Evolutionary conservation across 2,797 vertebrate genomes (phyloP).

Genomic region (Dromococcyx pavoninus): DNA sequence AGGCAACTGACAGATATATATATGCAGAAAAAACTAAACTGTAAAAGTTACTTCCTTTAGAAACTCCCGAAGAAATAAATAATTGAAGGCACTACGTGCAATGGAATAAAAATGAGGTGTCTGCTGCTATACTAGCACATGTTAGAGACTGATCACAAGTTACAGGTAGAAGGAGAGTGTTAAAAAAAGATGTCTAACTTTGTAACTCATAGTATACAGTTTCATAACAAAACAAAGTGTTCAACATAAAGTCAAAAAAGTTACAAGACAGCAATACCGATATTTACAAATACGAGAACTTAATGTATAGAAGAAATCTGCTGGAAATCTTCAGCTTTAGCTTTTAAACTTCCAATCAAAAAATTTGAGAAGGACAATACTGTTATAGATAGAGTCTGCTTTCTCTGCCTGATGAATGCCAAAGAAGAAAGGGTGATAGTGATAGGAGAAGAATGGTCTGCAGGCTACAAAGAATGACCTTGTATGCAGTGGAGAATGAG

Average conservation of each 20-base stretch:
- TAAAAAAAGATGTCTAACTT: background rate
- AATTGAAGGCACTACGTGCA: background rate
- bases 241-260: background rate
- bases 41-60: background rate
- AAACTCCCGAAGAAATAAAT: constrained; percentile 28
- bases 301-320: background rate
- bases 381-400: background rate
- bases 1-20: constrained; percentile 23
- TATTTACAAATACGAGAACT: background rate
- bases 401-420: background rate
- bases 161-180: background rate
- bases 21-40: constrained; percentile 28
- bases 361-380: background rate
- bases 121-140: background rate
- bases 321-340: background rate
- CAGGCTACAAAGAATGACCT: background rate
- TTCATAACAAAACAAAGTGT: background rate
- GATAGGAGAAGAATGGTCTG: background rate
- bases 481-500: background rate
- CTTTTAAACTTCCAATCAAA: background rate
- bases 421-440: background rate
- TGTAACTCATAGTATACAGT: background rate
- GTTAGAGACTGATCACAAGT: background rate
- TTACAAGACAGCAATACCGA: background rate
- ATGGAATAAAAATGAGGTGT: background rate